These are phyloP conservation scores for Todiramphus saurophagus DNA, from an alignment of 2,113 vertebrate genomes.

Conservation along the genomic window DNA sequence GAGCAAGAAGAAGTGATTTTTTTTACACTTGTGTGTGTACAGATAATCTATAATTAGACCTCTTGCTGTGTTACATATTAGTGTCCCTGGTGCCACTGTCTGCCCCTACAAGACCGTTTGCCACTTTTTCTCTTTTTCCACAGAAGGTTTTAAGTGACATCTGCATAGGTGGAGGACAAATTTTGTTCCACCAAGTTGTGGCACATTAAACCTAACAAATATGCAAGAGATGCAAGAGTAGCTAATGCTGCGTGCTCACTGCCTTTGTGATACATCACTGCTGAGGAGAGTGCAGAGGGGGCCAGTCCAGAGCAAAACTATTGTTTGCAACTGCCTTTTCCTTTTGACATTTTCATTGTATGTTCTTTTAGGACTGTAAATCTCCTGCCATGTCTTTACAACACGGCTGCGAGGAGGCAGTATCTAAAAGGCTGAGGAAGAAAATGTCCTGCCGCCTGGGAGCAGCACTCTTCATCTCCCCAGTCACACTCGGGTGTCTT, in stretches of 20 bases:
- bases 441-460: slow-evolving; percentile 64
- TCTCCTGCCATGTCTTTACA: slow-evolving; percentile 60
- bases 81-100: not conserved
- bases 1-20: not conserved
- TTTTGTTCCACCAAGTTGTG: slow-evolving; percentile 10
- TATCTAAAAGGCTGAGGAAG: slow-evolving; percentile 55
- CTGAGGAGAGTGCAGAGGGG: not conserved
- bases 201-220: slow-evolving; percentile 9
- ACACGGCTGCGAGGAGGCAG: slow-evolving; percentile 39
- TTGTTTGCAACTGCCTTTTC: slow-evolving; percentile 62
- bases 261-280: slow-evolving; percentile 38
- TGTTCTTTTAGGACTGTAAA: slow-evolving; percentile 54
- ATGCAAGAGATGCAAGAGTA: slow-evolving; percentile 2
- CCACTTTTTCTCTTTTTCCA: not conserved
- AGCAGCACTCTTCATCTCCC: slow-evolving; percentile 62
- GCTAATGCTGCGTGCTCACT: slow-evolving; percentile 10
- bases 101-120: not conserved
- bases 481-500: slow-evolving; percentile 32
- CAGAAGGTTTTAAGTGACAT: not conserved
- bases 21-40: not conserved
- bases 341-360: slow-evolving; percentile 60
- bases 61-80: not conserved
- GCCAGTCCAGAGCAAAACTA: slow-evolving; percentile 49
- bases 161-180: not conserved
- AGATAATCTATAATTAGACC: not conserved